Base-by-base conservation (phyloP, 2,888 invertebrate genomes). In the Idaea aversata region DNA sequence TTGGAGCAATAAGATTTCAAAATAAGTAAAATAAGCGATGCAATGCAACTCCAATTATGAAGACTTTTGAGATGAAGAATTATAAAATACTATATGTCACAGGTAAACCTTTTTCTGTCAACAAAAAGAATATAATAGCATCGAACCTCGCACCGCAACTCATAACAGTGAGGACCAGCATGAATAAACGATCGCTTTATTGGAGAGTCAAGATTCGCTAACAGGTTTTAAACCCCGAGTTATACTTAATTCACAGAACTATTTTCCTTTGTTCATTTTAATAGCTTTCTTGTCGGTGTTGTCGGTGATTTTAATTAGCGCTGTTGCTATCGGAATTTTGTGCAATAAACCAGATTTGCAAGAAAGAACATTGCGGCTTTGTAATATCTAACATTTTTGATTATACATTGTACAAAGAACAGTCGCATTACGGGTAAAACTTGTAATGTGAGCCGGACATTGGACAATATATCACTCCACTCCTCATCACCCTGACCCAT, bases 401-500 rank as follows among this genome's bases (percentile, higher is more conserved):
- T n/a, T 61, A 15, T 10, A 47, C 13, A 47, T 47, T 47, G 47
- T 47, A 6, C 47, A 47, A 47, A 47, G 7, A 10, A 47, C 47
- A 13, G 47, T 0, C 13, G 36, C 4, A 1, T 10, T 36, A 36
- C n/a, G n/a, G n/a, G n/a, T n/a, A n/a, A n/a, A n/a, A n/a, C 47
- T 47, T 47, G 47, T 47, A 47, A 6, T 47, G 47, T 47, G 61
- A 7, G 65, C 36, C 68, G 65, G 68, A 67, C 61, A 70, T 67
- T 66, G 65, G 68, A 67, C 61, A 70, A 68, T 66, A 72, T 66
- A 76, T 69, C 68, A 73, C 68, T 16, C 66, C 75, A 74, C 79
- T 76, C 72, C 76, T 77, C 77, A 79, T 79, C 80, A 79, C 91
- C 90, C 83, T 90, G 91, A 89, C 91, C 90, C 79, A 88, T 90